A percentile compares a stretch with the other conserved stretches of the same genome.
These are phyloP conservation scores for mouse (Mus musculus) DNA, from an alignment of 2,113 vertebrate species.

Conservation along the genomic window GRCm39 chr16:89140001-89140500, in stretches of 20 bases:
- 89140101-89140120: neutral
- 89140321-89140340: neutral
- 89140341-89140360: neutral
- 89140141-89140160: neutral
- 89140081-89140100: neutral
- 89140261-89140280: no score
- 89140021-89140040: neutral
- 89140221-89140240: neutral
- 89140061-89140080: neutral
- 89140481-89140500: neutral
- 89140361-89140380: neutral
- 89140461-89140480: neutral
- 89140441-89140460: neutral
- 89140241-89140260: neutral
- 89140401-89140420: neutral
- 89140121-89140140: neutral
- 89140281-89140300: neutral
- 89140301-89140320: neutral
- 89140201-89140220: neutral
- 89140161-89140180: neutral
- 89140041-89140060: neutral
- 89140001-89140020: neutral
- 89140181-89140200: neutral
- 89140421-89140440: neutral
- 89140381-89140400: neutral